Conservation (phyloP, 2,113 vertebrate species). For the Heloderma charlesbogerti region DNA sequence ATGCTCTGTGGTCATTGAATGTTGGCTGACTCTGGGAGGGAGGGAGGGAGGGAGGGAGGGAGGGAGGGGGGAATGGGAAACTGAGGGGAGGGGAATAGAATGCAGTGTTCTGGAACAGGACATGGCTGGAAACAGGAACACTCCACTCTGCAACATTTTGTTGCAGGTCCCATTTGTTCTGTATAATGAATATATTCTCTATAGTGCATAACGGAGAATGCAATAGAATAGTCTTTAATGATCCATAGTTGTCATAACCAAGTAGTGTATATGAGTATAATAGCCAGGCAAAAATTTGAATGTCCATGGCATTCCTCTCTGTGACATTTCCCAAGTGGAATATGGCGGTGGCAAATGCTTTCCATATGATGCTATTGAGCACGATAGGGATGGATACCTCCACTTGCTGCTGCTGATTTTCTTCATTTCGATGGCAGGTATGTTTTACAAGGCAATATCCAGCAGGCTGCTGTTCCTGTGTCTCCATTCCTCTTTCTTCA, state of each 20-base stretch:
- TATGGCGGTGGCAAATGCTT: background rate
- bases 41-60: background rate
- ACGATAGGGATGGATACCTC: background rate
- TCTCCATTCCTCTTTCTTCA: background rate
- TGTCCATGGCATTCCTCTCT: fast-evolving
- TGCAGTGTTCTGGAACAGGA: background rate
- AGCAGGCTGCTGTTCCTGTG: constrained; percentile 10
- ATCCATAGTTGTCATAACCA: background rate
- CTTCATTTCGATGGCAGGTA: background rate
- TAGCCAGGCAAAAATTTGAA: background rate
- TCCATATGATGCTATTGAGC: background rate
- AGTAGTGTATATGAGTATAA: background rate
- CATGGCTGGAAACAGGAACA: background rate
- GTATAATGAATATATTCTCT: background rate
- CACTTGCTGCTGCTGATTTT: background rate
- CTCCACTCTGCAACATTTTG: background rate
- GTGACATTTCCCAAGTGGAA: background rate
- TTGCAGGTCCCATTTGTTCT: background rate
- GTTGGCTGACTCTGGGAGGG: background rate
- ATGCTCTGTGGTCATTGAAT: background rate
- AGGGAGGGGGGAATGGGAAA: background rate
- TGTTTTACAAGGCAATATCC: background rate
- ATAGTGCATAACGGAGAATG: fast-evolving
- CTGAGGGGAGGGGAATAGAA: background rate
- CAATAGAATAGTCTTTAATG: fast-evolving